These are phyloP conservation scores for Eidolon dupreanum DNA, from an alignment of 2,797 vertebrate genomes.

Conservation along the genomic window DNA sequence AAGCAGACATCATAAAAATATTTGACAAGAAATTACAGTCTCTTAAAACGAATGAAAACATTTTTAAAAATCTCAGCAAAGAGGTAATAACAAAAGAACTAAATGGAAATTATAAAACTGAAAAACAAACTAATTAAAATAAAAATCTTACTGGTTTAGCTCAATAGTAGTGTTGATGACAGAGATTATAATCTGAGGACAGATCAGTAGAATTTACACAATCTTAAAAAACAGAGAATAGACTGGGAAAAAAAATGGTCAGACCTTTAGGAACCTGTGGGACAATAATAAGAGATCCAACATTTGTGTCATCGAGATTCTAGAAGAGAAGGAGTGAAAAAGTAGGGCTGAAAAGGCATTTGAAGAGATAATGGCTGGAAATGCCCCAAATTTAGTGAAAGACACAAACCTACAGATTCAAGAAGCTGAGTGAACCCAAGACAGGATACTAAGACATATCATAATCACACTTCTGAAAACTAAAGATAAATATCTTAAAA, in stretches of 20 bases:
- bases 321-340: background rate
- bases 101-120: conserved; percentile 15
- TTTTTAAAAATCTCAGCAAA: background rate
- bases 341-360: background rate
- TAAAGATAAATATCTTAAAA: conserved; percentile 27
- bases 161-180: background rate
- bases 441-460: background rate
- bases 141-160: background rate
- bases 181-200: background rate
- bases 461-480: background rate
- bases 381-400: background rate
- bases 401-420: background rate
- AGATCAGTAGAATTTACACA: background rate
- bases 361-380: background rate
- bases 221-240: background rate
- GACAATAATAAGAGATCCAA: background rate
- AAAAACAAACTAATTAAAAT: conserved; percentile 8
- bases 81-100: background rate
- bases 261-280: background rate
- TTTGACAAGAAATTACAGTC: background rate
- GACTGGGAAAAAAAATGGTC: background rate
- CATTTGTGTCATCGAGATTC: background rate
- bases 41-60: background rate
- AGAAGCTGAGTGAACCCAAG: background rate
- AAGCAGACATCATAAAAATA: background rate